Conservation (phyloP, 2,888 invertebrate species). For the Ochropleura leucogaster region DNA sequence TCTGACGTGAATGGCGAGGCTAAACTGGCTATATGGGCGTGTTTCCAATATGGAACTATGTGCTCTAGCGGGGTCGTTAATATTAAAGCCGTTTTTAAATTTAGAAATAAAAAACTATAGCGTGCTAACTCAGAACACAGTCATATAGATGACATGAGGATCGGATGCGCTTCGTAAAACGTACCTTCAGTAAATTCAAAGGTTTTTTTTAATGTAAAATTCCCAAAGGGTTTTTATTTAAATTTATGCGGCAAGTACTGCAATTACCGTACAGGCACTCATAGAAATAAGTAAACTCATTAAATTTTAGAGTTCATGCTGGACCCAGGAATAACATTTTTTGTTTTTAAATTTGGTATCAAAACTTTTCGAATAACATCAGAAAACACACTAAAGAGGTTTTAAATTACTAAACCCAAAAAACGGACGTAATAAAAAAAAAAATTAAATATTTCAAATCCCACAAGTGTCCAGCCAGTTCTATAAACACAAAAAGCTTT, state of each 20-base stretch:
- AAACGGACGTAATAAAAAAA: slow-evolving; percentile 19
- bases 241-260: not conserved
- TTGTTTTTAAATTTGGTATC: not conserved
- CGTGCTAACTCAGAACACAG: too few relatives aligned
- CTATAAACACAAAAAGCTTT: slow-evolving; percentile 53
- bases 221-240: too few relatives aligned
- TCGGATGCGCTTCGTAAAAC: not conserved
- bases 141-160: not conserved
- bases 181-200: too few relatives aligned
- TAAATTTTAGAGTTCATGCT: not conserved
- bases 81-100: slow-evolving; percentile 44
- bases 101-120: not conserved
- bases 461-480: slow-evolving; percentile 58
- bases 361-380: not conserved
- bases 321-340: not conserved
- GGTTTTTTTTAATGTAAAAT: too few relatives aligned
- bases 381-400: not conserved
- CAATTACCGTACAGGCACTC: too few relatives aligned
- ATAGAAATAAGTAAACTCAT: not conserved
- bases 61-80: slow-evolving; percentile 56
- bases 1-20: slow-evolving; percentile 80
- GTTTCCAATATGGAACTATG: slow-evolving; percentile 69
- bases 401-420: slow-evolving; percentile 39
- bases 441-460: slow-evolving; percentile 38
- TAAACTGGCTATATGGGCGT: slow-evolving; percentile 80